Evolutionary conservation across 1,140 invertebrate species (phyloP).

Genomic region (Cheumatopsyche charites): DNA sequence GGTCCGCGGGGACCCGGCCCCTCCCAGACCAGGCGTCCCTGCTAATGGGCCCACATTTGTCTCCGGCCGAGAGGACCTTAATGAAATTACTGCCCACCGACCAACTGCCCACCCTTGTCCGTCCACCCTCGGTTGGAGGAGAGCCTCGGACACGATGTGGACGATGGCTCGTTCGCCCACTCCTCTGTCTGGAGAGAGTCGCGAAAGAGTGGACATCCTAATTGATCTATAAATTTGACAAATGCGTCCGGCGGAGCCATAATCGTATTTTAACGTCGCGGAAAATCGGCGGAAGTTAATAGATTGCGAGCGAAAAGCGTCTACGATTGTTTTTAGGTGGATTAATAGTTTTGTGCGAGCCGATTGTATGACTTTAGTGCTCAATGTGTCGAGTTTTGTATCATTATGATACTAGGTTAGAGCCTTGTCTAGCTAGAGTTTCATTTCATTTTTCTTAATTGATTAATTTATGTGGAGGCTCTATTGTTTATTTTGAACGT

Average conservation of each 20-base stretch:
- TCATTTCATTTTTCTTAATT: too few relatives aligned
- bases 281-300: slow-evolving; percentile 3
- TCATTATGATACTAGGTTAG: too few relatives aligned
- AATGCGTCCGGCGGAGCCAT: slow-evolving; percentile 15
- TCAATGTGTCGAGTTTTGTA: too few relatives aligned
- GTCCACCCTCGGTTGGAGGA: neutral
- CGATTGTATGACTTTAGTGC: neutral
- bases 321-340: neutral
- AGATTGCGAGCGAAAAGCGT: neutral
- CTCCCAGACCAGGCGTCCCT: slow-evolving; percentile 37
- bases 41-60: slow-evolving; percentile 48
- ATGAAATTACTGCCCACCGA: slow-evolving; percentile 47
- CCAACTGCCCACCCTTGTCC: neutral
- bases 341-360: neutral
- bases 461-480: too few relatives aligned
- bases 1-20: slow-evolving; percentile 33
- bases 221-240: slow-evolving; percentile 43
- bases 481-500: too few relatives aligned
- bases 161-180: neutral
- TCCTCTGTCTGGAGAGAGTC: neutral
- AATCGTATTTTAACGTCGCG: slow-evolving; percentile 16
- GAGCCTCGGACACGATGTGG: slow-evolving; percentile 4
- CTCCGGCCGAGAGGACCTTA: slow-evolving; percentile 44
- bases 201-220: slow-evolving; percentile 35
- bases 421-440: too few relatives aligned